Percentiles rank a stretch among this genome's conserved stretches.
These are phyloP conservation scores for Ranitomeya variabilis DNA, from an alignment of 2,113 vertebrate species.

Conservation along the genomic window DNA sequence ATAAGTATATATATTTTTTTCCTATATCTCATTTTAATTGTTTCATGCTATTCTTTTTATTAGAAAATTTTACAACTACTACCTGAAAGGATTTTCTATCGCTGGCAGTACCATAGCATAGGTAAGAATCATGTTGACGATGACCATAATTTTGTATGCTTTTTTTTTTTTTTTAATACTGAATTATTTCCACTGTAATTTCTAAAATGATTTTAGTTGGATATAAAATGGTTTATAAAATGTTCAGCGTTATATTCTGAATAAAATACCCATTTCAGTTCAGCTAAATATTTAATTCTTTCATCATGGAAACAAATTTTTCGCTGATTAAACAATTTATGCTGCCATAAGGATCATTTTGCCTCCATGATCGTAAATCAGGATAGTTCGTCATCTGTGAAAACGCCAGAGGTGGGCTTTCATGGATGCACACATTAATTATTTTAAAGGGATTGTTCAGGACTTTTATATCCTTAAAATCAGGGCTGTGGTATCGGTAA, in stretches of 20 bases:
- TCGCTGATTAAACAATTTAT: no score
- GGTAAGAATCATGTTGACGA: conserved; percentile 75
- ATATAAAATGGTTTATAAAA: neutral
- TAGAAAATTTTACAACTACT: conserved; percentile 98
- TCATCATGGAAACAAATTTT: no score
- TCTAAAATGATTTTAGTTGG: neutral
- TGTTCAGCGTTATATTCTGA: neutral
- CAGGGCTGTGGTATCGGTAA: no score
- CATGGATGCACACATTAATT: no score
- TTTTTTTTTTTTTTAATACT: neutral
- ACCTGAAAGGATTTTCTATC: conserved; percentile 95
- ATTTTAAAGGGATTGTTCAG: no score
- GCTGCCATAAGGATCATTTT: no score
- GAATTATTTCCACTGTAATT: neutral
- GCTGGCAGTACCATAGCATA: conserved; percentile 99
- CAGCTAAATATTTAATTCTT: no score
- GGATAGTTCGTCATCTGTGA: no score
- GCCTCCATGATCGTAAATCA: no score
- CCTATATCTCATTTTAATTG: neutral
- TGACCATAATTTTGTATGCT: neutral
- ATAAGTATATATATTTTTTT: neutral
- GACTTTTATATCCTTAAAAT: no score
- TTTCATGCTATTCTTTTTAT: neutral
- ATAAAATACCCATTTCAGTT: neutral
- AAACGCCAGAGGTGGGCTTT: no score